phyloP scores from a whole-genome alignment of 2,888 invertebrate genomes.

The Patella pellucida region DNA sequence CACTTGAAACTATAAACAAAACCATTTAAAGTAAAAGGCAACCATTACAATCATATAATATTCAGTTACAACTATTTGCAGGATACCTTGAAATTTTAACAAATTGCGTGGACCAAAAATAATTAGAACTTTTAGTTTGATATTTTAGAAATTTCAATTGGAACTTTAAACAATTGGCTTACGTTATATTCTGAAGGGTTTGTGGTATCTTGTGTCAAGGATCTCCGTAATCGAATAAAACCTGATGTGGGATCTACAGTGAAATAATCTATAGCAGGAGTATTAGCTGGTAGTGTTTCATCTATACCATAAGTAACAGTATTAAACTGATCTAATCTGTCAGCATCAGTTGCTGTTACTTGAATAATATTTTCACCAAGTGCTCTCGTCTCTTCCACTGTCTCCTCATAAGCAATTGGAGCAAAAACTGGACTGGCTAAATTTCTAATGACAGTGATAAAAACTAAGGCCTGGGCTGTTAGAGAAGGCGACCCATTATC shows the following conservation, averaged over 20 bases:
- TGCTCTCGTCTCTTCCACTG: conserved; percentile 41
- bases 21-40: too few relatives aligned
- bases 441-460: conserved; percentile 16
- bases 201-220: background rate
- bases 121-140: too few relatives aligned
- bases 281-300: background rate
- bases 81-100: too few relatives aligned
- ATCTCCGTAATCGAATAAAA: background rate
- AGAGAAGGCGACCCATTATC: conserved; percentile 5
- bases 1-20: conserved; percentile 1
- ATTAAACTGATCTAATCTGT: conserved; percentile 17
- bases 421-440: conserved; percentile 22
- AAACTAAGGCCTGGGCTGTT: conserved; percentile 1
- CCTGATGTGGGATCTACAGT: conserved; percentile 15
- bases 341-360: conserved; percentile 37
- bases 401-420: conserved; percentile 27
- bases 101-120: too few relatives aligned
- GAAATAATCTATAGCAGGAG: conserved; percentile 15
- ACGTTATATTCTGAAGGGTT: background rate
- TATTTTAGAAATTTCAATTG: background rate
- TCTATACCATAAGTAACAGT: background rate
- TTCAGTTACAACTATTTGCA: too few relatives aligned
- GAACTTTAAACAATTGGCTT: background rate
- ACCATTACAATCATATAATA: too few relatives aligned
- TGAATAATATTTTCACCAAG: conserved; percentile 40